These are phyloP conservation scores for Microtus montanus DNA, from an alignment of 2,113 vertebrate genomes.

Conservation along the genomic window DNA sequence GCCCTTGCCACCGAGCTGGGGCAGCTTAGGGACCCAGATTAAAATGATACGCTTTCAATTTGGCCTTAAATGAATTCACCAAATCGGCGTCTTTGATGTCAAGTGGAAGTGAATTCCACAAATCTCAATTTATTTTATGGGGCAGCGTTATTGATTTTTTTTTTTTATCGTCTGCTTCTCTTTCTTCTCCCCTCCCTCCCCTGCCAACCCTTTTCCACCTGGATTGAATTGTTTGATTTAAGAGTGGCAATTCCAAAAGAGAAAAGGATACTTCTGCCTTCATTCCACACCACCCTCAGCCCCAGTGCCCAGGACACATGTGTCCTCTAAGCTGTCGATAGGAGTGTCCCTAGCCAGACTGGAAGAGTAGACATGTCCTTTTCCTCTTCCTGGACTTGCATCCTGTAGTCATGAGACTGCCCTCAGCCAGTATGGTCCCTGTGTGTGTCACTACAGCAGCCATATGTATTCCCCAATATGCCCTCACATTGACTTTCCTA, in stretches of 20 bases:
- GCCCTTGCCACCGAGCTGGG: neutral
- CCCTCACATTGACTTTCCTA: neutral
- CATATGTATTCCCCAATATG: neutral
- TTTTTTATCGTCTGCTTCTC: constrained; percentile 85
- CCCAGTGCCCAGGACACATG: neutral
- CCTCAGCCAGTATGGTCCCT: neutral
- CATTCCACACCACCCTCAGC: neutral
- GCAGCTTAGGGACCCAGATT: constrained; percentile 24
- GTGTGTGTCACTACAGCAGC: neutral
- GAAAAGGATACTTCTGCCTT: constrained; percentile 66
- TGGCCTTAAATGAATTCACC: constrained; percentile 82
- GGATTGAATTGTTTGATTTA: constrained; percentile 89
- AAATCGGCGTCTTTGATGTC: constrained; percentile 82
- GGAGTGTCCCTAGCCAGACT: neutral
- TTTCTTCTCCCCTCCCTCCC: constrained; percentile 74
- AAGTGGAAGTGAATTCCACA: constrained; percentile 83
- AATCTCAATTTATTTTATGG: constrained; percentile 88
- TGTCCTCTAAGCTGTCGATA: neutral
- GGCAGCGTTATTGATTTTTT: constrained; percentile 89
- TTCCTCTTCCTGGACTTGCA: neutral
- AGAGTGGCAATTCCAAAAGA: constrained; percentile 79
- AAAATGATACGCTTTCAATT: constrained; percentile 76
- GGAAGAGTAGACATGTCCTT: fast-evolving
- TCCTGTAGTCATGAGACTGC: neutral
- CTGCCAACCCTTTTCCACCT: constrained; percentile 78